Evolutionary conservation across 2,113 vertebrate genomes (phyloP), one percentile per base, ranked within the genome.

Genomic region (Apteryx owenii): DNA sequence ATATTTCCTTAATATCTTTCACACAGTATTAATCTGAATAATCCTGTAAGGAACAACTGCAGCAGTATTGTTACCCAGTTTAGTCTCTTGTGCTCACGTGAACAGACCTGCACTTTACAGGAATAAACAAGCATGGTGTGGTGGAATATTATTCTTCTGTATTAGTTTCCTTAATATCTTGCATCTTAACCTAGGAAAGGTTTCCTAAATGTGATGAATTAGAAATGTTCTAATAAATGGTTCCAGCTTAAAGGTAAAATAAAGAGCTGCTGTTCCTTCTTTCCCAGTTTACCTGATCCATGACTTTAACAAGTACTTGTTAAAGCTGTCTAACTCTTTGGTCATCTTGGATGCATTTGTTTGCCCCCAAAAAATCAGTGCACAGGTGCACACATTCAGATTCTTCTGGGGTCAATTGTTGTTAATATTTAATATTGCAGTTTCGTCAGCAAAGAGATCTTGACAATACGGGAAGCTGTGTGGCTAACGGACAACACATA

Each of bases 401-500:
- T 58, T 81, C 60, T 85, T 56, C 54, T 85, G 64, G 17, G 20
- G 11, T 44, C 77, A 14, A 70, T 48, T 64, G 12, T 28, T 73
- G 12, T 31, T 62, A 7, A 14, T 22, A 21, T 53, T 88, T 28
- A 18, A 36, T 28, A 2, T 90, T 89, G 8, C 97, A 99, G 98
- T 85, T 98, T 99, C 91, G 98, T 99, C 78, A 99, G 99, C 97
- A 99, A 99, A 97, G 99, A 99, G 88, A 99, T 99, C 92, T 91
- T 99, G 97, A 99, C 99, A 0, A 99, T 99, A 86, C 98, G 99
- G 5, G 99, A 99, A 97, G 99, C 99, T 1, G 99, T 99, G 61
- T 99, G 99, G 99, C 99, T 99, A 65, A 99, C 99, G 1, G 99
- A 99, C 98, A 99, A 99, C 98, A 99, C 99, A 0, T 99, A 99